These are phyloP conservation scores for Alcis repandata DNA, from an alignment of 2,888 invertebrate species.

Conservation along the genomic window DNA sequence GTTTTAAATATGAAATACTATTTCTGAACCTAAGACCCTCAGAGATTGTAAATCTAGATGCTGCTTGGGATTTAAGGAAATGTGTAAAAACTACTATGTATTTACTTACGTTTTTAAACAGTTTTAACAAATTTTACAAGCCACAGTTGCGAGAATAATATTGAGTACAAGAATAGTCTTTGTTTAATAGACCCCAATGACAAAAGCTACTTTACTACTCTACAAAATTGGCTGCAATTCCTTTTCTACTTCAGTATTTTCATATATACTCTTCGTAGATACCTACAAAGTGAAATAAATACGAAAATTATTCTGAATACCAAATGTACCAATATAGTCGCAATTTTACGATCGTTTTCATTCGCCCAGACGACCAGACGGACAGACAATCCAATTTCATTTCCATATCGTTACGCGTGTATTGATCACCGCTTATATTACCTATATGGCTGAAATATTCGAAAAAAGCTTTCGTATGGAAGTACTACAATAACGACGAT, in stretches of 20 bases:
- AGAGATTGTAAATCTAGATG: too few species aligned
- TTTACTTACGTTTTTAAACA: too few species aligned
- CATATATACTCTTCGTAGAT: neutral
- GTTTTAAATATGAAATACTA: too few species aligned
- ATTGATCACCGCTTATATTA: slow-evolving; percentile 29
- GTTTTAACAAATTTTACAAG: too few species aligned
- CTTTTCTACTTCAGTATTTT: neutral
- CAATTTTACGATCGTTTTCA: slow-evolving; percentile 23
- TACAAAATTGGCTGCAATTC: too few species aligned
- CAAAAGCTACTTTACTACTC: too few species aligned
- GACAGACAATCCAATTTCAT: slow-evolving; percentile 32
- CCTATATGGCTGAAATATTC: slow-evolving; percentile 8
- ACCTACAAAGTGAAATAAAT: neutral
- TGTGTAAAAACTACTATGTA: too few species aligned
- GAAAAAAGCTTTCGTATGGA: slow-evolving; percentile 1
- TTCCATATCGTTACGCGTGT: slow-evolving; percentile 25
- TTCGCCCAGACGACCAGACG: slow-evolving; percentile 14
- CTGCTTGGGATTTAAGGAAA: too few species aligned
- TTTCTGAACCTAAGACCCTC: too few species aligned
- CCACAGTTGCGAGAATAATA: too few species aligned
- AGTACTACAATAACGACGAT: neutral
- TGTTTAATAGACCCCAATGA: too few species aligned
- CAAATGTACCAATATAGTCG: slow-evolving; percentile 2
- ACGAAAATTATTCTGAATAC: neutral
- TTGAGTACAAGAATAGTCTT: too few species aligned